These are phyloP conservation scores for Myotis brandtii DNA, from an alignment of 2,113 vertebrate genomes.

Conservation along the genomic window DNA sequence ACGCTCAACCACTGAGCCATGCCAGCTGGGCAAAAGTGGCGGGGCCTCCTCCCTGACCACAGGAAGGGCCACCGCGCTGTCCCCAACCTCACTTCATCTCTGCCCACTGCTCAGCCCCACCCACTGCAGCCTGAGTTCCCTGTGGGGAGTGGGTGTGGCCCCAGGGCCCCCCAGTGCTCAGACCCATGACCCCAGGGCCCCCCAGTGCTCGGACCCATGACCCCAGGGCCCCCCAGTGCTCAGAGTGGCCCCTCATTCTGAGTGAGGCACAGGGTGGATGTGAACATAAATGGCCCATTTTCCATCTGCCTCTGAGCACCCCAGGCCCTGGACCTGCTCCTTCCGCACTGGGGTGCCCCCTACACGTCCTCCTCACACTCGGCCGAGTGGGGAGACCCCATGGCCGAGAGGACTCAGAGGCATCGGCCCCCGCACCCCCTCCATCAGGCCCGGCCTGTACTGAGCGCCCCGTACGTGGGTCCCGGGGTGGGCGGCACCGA, in stretches of 20 bases:
- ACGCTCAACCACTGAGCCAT: too few relatives aligned
- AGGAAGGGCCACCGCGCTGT: fast-evolving
- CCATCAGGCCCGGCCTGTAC: fast-evolving
- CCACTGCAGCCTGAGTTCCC: background rate
- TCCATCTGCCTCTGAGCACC: background rate
- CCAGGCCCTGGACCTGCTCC: background rate
- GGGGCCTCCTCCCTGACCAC: background rate
- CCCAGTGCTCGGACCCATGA: background rate
- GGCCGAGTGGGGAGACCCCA: background rate
- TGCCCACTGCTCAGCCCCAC: background rate
- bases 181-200: background rate
- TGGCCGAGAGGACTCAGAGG: background rate
- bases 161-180: background rate
- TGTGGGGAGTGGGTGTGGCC: fast-evolving
- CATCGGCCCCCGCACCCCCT: fast-evolving
- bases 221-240: background rate
- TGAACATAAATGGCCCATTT: background rate
- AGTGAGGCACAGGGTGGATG: background rate
- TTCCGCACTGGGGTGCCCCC: background rate
- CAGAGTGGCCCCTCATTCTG: too few relatives aligned
- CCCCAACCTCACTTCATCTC: background rate
- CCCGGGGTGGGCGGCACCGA: fast-evolving
- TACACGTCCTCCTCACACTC: too few relatives aligned
- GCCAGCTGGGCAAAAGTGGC: too few relatives aligned
- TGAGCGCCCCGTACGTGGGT: fast-evolving